Evolutionary conservation across 2,797 vertebrate species (phyloP).

Genomic region (Malacoraja senta): DNA sequence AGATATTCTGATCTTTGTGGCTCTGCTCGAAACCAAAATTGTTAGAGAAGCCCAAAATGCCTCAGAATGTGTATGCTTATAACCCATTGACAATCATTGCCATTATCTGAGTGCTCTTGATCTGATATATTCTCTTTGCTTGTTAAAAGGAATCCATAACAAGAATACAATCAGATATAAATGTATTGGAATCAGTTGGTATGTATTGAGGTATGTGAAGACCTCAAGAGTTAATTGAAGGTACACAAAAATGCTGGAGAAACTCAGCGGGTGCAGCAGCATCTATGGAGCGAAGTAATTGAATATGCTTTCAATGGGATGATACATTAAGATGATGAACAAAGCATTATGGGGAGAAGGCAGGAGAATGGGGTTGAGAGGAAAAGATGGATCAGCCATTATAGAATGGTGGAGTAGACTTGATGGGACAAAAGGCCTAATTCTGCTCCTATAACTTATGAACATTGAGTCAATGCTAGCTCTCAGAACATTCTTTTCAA

Average conservation of each 20-base stretch:
- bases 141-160: background rate
- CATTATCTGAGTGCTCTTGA: background rate
- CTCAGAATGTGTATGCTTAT: background rate
- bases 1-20: background rate
- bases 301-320: background rate
- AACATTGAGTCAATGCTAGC: too few relatives aligned
- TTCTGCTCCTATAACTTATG: too few relatives aligned
- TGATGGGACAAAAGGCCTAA: too few relatives aligned
- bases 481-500: too few relatives aligned
- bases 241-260: too few relatives aligned
- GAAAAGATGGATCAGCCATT: too few relatives aligned
- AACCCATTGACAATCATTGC: background rate
- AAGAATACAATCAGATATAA: background rate
- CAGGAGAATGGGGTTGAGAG: too few relatives aligned
- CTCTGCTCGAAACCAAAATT: background rate
- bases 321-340: background rate
- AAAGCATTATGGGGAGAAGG: too few relatives aligned
- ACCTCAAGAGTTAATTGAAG: background rate
- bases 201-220: background rate
- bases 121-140: background rate
- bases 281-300: too few relatives aligned
- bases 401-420: too few relatives aligned
- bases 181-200: background rate
- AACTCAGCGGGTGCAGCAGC: too few relatives aligned
- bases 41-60: background rate